Percentiles rank a stretch among this genome's conserved stretches.
phyloP scores from a whole-genome alignment of 2,113 vertebrate genomes.

The Gulo gulo region DNA sequence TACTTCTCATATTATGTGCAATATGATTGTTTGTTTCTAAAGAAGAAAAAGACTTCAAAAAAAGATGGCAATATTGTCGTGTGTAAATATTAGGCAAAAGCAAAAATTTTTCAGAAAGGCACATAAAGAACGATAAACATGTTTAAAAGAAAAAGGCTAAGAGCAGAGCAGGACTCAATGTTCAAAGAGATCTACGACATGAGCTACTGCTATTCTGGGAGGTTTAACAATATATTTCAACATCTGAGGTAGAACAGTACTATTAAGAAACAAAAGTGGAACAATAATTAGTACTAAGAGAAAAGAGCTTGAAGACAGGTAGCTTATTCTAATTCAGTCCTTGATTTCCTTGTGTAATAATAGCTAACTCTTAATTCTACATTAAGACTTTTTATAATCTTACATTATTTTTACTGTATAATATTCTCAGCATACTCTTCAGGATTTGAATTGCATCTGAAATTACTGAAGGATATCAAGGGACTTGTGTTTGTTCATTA shows the following conservation, averaged over 20 bases:
- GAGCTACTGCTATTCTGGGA: not conserved
- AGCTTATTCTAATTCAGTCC: not conserved
- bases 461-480: not conserved
- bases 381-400: not conserved
- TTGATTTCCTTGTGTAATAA: not conserved
- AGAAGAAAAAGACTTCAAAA: constrained; percentile 68
- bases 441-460: not conserved
- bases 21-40: constrained; percentile 82
- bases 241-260: not conserved
- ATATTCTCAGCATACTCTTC: not conserved
- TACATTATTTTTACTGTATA: not conserved
- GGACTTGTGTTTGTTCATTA: not conserved
- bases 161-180: not conserved
- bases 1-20: constrained; percentile 80
- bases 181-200: not conserved
- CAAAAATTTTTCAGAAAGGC: constrained; percentile 29
- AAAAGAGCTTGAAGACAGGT: not conserved
- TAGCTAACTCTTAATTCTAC: not conserved
- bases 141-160: not conserved
- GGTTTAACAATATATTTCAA: not conserved
- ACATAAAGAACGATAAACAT: not conserved
- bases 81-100: constrained; percentile 24
- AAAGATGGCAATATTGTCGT: constrained; percentile 16
- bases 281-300: not conserved
- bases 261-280: not conserved